phyloP scores from a whole-genome alignment of 2,888 invertebrate species.

The Andrena camellia region DNA sequence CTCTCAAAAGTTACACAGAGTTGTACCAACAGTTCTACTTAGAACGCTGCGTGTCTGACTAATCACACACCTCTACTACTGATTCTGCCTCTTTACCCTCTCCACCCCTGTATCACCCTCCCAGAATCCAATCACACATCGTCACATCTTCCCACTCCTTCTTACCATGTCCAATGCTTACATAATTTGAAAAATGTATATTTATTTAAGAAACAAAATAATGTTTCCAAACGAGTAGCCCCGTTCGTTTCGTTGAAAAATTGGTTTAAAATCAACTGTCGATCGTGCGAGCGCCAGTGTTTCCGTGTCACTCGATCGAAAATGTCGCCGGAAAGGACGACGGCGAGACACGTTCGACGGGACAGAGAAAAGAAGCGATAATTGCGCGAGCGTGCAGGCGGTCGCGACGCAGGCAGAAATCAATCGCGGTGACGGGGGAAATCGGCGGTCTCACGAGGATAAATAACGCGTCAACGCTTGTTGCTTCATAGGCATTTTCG shows the following conservation, averaged over 20 bases:
- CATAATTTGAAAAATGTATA: neutral
- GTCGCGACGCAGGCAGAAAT: constrained; percentile 40
- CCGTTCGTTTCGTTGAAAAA: neutral
- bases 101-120: neutral
- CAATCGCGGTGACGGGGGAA: constrained; percentile 57
- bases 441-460: constrained; percentile 52
- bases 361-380: constrained; percentile 28
- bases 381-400: constrained; percentile 31
- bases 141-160: neutral
- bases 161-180: neutral
- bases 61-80: neutral
- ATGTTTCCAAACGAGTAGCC: neutral
- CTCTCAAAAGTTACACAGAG: neutral
- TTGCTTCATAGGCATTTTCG: constrained; percentile 50
- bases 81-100: neutral
- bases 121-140: neutral
- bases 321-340: neutral
- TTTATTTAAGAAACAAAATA: neutral
- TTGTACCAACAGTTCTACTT: neutral
- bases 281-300: neutral
- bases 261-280: neutral
- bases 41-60: neutral
- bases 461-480: constrained; percentile 56
- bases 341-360: neutral
- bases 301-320: neutral